Base-by-base conservation (phyloP, 2,888 invertebrate species). In the Ypsolopha sequella region DNA sequence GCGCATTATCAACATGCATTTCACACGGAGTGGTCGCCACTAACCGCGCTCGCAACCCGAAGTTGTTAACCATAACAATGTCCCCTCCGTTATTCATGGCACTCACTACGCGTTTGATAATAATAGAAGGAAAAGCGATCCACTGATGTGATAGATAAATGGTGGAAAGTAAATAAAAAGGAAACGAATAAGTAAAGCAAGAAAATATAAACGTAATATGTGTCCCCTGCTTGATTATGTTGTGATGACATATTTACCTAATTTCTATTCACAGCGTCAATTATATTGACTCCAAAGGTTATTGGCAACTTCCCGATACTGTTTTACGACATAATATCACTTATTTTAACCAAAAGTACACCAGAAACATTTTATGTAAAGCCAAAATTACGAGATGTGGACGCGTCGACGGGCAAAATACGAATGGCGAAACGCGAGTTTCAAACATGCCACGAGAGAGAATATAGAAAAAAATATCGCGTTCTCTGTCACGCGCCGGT, bases 381-480 rank as follows among this genome's bases (percentile, higher is more conserved):
- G 11, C 7, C 46, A 55, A 44, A 38, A 35, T 36, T 10, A 48
- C 58, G 47, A 65, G 66, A 59, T 60, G 58, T 52, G 60, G 54
- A 58, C 66, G 57, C 63, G 59, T 58, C 62, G 65, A 62, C 59
- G 66, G 63, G 58, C 41, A 35, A 50, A 52, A 48, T 39, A 62
- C 63, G 65, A 65, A 63, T 64, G 65, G 64, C 65, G 58, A 56
- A 57, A 52, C 13, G 14, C 8, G 13, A 8, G 13, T 14, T 47
- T 36, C 47, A 11, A 24, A 43, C 43, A 36, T 13, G 36, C 45
- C 9, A 34, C 45, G 45, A 45, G 36, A 36, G 36, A 13, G 47
- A 45, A 24, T 10, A 7, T 43, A 43, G 11, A 43, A 43, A 43
- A 43, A 35, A 1, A 14, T 47, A 14, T 7, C 47, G 47, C 47